phyloP scores from a whole-genome alignment of 2,888 invertebrate genomes.

The Galerucella pusilla region DNA sequence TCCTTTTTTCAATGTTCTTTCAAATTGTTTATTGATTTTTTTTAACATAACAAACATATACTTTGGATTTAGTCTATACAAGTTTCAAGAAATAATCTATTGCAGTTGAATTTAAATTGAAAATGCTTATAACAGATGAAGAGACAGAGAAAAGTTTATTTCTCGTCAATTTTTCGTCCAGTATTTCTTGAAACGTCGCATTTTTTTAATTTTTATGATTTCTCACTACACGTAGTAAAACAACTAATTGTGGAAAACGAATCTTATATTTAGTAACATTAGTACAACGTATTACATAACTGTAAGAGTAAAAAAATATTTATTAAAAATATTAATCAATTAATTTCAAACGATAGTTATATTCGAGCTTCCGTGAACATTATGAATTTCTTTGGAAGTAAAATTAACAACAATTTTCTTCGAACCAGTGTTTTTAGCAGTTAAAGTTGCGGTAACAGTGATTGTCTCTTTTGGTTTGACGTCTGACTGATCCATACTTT shows the following conservation, averaged over 20 bases:
- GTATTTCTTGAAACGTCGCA: too few relatives aligned
- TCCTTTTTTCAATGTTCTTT: background rate
- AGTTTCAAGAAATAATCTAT: too few relatives aligned
- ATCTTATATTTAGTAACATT: background rate
- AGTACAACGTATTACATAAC: background rate
- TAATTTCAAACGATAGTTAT: slow-evolving; percentile 10
- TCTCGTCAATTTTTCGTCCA: too few relatives aligned
- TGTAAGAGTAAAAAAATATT: too few relatives aligned
- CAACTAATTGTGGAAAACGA: background rate
- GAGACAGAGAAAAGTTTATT: too few relatives aligned
- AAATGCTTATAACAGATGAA: too few relatives aligned
- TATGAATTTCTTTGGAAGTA: slow-evolving; percentile 75
- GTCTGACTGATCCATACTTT: slow-evolving; percentile 57
- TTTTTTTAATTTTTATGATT: too few relatives aligned
- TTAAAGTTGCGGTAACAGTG: slow-evolving; percentile 69
- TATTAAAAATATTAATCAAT: background rate
- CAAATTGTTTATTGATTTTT: background rate
- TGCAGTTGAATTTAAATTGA: too few relatives aligned
- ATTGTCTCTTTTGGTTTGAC: slow-evolving; percentile 69
- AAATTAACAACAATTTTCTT: slow-evolving; percentile 79
- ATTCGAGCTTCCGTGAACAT: slow-evolving; percentile 73
- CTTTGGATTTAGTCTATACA: too few relatives aligned
- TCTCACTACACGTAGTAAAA: background rate
- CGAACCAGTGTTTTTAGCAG: slow-evolving; percentile 73
- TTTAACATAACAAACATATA: background rate